Evolutionary conservation across 2,888 invertebrate species (phyloP).

Genomic region (Nephrotoma flavescens): DNA sequence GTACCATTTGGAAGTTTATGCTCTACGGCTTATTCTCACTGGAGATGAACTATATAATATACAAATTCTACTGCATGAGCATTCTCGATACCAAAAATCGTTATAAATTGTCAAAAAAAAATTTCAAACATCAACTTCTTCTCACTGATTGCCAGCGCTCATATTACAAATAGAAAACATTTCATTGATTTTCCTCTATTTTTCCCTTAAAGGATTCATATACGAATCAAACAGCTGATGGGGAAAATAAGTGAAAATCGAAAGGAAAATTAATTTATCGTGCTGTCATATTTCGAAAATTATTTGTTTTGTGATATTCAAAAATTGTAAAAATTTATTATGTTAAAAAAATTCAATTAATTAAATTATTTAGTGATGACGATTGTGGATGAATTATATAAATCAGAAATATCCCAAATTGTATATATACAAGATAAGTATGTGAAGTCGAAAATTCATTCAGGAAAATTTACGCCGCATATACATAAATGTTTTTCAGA

Average conservation of each 20-base stretch:
- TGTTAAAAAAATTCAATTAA: neutral
- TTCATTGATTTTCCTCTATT: neutral
- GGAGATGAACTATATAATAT: no score
- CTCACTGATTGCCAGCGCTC: neutral
- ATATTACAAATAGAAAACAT: neutral
- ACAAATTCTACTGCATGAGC: no score
- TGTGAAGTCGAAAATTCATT: neutral
- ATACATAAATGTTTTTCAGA: neutral
- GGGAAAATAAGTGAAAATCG: neutral
- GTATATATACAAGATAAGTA: neutral
- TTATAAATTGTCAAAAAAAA: no score
- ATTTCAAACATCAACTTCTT: neutral
- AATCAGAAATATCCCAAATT: neutral
- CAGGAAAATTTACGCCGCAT: neutral
- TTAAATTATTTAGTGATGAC: neutral
- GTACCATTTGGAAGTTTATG: no score
- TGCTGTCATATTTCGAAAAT: neutral
- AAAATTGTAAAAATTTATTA: neutral
- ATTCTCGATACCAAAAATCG: no score
- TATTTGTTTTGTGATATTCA: neutral
- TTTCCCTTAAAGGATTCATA: neutral
- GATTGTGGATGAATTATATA: neutral
- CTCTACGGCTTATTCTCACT: no score
- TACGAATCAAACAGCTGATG: neutral
- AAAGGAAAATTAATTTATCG: neutral